phyloP scores from a whole-genome alignment of 2,113 vertebrate species.

The Peucedramus taeniatus region DNA sequence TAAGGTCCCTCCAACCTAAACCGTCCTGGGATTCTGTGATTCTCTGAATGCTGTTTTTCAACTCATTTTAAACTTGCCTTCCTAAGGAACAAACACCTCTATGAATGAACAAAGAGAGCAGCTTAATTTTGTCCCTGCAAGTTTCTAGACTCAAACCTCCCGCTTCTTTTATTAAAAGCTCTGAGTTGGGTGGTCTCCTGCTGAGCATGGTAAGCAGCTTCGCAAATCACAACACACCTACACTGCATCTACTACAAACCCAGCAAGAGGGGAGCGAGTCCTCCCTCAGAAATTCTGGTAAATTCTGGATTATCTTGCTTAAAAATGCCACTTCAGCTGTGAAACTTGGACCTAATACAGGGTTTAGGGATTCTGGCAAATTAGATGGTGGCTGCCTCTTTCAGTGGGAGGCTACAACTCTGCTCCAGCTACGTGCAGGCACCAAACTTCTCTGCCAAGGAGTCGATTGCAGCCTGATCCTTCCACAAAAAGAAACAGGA shows the following conservation, averaged over 20 bases:
- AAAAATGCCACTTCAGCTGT: neutral
- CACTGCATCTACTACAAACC: neutral
- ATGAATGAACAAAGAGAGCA: neutral
- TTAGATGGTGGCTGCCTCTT: neutral
- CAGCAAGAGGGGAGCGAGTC: neutral
- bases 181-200: neutral
- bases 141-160: neutral
- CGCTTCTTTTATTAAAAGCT: neutral
- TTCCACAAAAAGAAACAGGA: neutral
- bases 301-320: neutral
- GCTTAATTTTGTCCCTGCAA: neutral
- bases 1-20: neutral
- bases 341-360: neutral
- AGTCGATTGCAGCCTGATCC: neutral
- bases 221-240: neutral
- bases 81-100: neutral
- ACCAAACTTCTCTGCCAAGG: neutral
- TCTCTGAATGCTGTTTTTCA: neutral
- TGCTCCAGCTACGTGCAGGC: neutral
- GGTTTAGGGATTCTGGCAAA: neutral
- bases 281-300: neutral
- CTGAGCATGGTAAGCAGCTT: neutral
- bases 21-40: neutral
- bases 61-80: neutral
- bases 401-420: neutral